Conservation (phyloP, 2,888 invertebrate species). For the Cosmorhoe ocellata region DNA sequence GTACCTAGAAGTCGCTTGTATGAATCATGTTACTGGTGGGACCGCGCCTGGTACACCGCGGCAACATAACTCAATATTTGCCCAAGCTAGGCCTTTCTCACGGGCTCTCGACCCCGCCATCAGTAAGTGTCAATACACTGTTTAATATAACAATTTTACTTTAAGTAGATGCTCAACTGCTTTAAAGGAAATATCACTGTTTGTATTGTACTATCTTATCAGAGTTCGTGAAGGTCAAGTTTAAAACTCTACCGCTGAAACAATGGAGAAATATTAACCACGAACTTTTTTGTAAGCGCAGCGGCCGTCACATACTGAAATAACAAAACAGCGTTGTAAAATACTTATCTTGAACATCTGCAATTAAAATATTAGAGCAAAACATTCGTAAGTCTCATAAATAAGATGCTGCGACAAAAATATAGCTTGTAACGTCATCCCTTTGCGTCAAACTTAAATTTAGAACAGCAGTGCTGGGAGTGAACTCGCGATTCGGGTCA, state of each 20-base stretch:
- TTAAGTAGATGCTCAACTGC: slow-evolving; percentile 19
- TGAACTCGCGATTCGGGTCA: slow-evolving; percentile 65
- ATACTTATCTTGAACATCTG: neutral
- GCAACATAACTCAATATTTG: slow-evolving; percentile 61
- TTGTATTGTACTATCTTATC: no score
- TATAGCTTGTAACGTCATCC: slow-evolving; percentile 53
- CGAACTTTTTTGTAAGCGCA: no score
- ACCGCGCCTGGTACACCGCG: slow-evolving; percentile 26
- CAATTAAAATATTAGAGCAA: neutral
- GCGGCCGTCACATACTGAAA: no score
- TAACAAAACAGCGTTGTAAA: no score
- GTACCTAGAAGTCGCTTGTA: slow-evolving; percentile 9
- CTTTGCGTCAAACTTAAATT: slow-evolving; percentile 60
- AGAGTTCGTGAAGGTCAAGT: no score
- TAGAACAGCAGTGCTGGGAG: slow-evolving; percentile 49
- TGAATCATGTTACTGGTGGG: slow-evolving; percentile 14
- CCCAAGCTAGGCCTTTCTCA: slow-evolving; percentile 67
- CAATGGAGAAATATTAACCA: no score
- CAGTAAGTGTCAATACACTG: slow-evolving; percentile 67
- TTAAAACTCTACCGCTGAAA: no score
- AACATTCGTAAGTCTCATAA: slow-evolving; percentile 10
- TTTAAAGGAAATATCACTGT: neutral
- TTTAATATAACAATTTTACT: slow-evolving; percentile 62
- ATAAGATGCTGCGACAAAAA: slow-evolving; percentile 46
- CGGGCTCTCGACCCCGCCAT: slow-evolving; percentile 53